Evolutionary conservation across 1,140 invertebrate species (phyloP).

Genomic region (Augochlora pura): DNA sequence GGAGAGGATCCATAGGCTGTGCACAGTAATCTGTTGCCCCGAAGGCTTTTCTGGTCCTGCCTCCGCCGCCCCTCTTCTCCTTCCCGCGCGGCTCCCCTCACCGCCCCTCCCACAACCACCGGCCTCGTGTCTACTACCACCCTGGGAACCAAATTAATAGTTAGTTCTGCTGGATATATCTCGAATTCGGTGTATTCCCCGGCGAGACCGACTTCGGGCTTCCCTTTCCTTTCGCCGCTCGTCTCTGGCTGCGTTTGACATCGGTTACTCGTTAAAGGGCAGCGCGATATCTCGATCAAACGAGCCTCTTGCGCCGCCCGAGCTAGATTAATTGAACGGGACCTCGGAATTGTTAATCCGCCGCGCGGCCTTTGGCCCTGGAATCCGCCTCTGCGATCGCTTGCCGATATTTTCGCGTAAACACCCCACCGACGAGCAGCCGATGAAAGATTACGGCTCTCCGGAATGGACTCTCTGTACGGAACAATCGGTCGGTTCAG

Average conservation of each 20-base stretch:
- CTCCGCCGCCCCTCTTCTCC: constrained; percentile 50
- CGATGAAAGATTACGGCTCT: too few species aligned
- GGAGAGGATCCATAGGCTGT: constrained; percentile 61
- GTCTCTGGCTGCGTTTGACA: constrained; percentile 66
- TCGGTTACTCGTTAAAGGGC: constrained; percentile 66
- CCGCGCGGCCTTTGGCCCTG: background rate
- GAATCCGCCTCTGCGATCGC: background rate
- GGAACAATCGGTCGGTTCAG: too few species aligned
- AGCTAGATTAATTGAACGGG: constrained; percentile 64
- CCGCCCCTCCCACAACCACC: constrained; percentile 8
- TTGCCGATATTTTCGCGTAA: background rate
- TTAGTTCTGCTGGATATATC: constrained; percentile 75
- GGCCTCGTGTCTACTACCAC: constrained; percentile 52
- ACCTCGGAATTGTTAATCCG: constrained; percentile 62
- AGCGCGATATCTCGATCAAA: constrained; percentile 65
- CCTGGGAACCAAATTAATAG: constrained; percentile 80
- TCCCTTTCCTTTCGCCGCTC: constrained; percentile 42
- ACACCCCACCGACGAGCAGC: background rate
- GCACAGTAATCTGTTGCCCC: constrained; percentile 77
- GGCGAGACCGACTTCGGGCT: constrained; percentile 48
- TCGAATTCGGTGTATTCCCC: constrained; percentile 71
- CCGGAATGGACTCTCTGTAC: too few species aligned
- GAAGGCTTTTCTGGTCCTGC: constrained; percentile 70
- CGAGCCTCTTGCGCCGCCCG: constrained; percentile 59
- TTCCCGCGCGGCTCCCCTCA: constrained; percentile 13